Evolutionary conservation across 2,797 vertebrate genomes (phyloP), one percentile per base, ranked within the genome.

Genomic region (Crocidura indochinensis): DNA sequence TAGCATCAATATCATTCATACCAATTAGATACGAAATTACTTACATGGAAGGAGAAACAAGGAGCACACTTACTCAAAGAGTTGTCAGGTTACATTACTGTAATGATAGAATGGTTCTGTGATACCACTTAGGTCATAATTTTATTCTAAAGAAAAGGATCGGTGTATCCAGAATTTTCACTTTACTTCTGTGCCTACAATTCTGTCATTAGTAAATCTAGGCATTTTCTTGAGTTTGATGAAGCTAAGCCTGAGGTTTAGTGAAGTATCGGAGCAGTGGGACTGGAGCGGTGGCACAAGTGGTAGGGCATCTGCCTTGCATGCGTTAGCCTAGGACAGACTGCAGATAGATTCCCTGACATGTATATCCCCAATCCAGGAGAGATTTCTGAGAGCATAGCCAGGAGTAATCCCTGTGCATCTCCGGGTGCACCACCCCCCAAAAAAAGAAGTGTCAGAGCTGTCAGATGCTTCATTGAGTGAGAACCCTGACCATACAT

Each of bases 31-130:
- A 96, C 60, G 56, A 90, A 94, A 31, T 82, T 62, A 75, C 74
- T 95, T 93, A 91, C 12, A 1, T 76, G 84, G 87, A 96, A 46
- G 51, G 65, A 80, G 51, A 92, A 84, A 11, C 77, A 71, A 64
- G 94, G 88, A 87, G 15, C 53, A 95, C 78, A 88, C 93, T 96
- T 49, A 91, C 92, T 97, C 76, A 92, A 92, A 96, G 92, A 90
- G 95, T 95, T 96, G 90, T 96, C 95, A 90, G 89, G 95, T 81
- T 88, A 93, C 38, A 92, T 90, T 95, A 65, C 73, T 94, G 6
- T 94, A 96, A 95, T 46, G 91, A 72, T 46, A 87, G 68, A 74
- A 77, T 92, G 77, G 46, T 95, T 97, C 96, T 94, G 92, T 95
- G 94, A 84, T 96, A 96, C 88, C 74, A 86, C 20, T 96, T 93